Base-by-base conservation (phyloP, 2,797 vertebrate genomes). In the Helicolenus hilgendorfi region DNA sequence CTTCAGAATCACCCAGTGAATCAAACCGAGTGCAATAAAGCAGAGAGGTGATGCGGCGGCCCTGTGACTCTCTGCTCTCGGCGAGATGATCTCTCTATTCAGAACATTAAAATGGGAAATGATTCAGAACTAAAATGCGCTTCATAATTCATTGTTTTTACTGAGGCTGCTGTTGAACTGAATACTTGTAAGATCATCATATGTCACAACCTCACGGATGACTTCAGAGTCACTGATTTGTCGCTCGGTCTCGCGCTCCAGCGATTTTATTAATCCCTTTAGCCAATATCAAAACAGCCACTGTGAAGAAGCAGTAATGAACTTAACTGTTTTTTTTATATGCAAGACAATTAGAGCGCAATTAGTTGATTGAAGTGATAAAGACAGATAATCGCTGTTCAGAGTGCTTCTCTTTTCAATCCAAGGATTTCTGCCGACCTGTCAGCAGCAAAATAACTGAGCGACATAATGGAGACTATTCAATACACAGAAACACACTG, bases 51-150 rank as follows among this genome's bases (percentile, higher is more conserved):
- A 91, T 85, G 86, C 85, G 55, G 90, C 86, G 72, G 88, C 83
- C 82, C 87, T 85, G 76, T 82, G 87, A 88, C 92, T 89, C 79
- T 85, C 74, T 75, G 86, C 87, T 85, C 88, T 86, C 83, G 20
- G 81, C 71, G 69, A 87, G 86, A 93, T 92, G 88, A 95, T 94
- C 89, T 91, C 94, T 95, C 93, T 71, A 86, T 95, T 94, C 90
- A 92, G 84, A 91, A 89, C 96, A 96, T 96, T 97, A 94, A 95
- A 95, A 93, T 85, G 82, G 91, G 91, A 97, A 97, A 96, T 96
- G 94, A 95, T 89, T 96, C 92, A 95, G 94, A 97, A 94, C 94
- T 96, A 94, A 96, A 96, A 96, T 87, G 91, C 74, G 82, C 92
- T 90, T 94, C 86, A 92, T 94, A 93, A 94, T 96, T 96, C 85